Base-by-base conservation (phyloP, 2,797 vertebrate genomes). In the Luscinia luscinia region DNA sequence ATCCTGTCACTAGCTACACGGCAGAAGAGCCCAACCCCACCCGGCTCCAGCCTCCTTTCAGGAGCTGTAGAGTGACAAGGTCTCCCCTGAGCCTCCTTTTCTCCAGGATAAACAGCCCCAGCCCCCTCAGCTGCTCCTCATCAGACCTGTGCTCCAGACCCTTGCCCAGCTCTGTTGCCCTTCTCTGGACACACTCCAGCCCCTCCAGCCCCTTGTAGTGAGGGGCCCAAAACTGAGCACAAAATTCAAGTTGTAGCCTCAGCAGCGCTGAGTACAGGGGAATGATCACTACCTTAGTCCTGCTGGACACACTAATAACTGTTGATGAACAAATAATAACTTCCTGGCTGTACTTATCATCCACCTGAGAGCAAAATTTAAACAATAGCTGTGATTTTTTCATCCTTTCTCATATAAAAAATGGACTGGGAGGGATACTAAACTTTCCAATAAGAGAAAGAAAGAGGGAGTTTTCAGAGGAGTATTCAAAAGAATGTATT, bases 21-120 rank as follows among this genome's bases (percentile, higher is more conserved):
- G 9, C 9, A 58, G 51, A 70, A 38, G 72, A 45, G 51, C 1
- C 6, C 0, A 0, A 40, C 1, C 7, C 20, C 20, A 15, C 38
- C 9, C 27, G 18, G 21, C n/a, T 40, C 1, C 32, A 45, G 19
- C 22, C 51, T 38, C 23, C n/a, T 64, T 34, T 27, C 51, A 58
- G 38, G 9, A 19, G 9, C 0, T 32, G 28, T 23, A 46, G 58
- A 22, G 4, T 1, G 7, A 17, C 4, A 20, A 46, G 24, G 3
- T 20, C 18, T 52, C 1, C 15, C 38, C 24, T 45, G 64, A 5
- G 8, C 4, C 10, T 15, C 20, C 28, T 76, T 77, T 64, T 19
- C n/a, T 46, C 28, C 79, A 58, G 17, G 1, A 3, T 45, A 10
- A 89, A 23, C 18, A 52, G 1, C 1, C 28, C 12, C 24, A 34